A percentile compares a stretch with the other conserved stretches of the same genome.
These are phyloP conservation scores for Ceriagrion tenellum DNA, from an alignment of 2,888 invertebrate species.

Conservation along the genomic window DNA sequence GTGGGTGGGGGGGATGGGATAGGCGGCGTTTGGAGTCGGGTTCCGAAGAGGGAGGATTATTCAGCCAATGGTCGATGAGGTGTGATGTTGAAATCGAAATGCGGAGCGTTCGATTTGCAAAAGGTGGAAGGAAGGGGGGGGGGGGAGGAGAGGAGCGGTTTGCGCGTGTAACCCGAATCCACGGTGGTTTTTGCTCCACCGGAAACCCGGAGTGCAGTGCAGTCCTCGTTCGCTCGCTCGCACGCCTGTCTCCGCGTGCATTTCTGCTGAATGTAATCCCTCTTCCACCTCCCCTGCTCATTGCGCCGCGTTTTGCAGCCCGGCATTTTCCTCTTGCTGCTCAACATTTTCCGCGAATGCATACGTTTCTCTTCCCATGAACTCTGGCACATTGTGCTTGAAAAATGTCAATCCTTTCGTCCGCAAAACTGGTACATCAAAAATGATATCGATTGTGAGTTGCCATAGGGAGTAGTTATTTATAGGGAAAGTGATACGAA, in stretches of 20 bases:
- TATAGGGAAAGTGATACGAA: too few species aligned
- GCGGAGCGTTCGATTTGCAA: not conserved
- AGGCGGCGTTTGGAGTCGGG: not conserved
- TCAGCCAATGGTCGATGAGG: constrained; percentile 31
- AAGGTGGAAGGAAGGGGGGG: not conserved
- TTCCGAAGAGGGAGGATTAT: not conserved
- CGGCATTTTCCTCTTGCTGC: not conserved
- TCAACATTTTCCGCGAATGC: not conserved
- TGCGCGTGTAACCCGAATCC: not conserved
- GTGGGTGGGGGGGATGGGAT: not conserved
- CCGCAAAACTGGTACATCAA: too few species aligned
- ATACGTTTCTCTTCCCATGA: not conserved
- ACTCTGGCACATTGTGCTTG: too few species aligned
- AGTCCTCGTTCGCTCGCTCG: not conserved
- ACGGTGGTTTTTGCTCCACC: not conserved
- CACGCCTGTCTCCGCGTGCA: not conserved
- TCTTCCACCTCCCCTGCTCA: not conserved
- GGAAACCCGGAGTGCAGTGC: not conserved
- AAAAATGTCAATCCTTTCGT: too few species aligned
- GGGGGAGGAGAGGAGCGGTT: not conserved
- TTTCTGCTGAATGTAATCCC: not conserved
- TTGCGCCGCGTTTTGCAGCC: not conserved
- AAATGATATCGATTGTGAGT: too few species aligned
- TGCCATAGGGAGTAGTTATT: too few species aligned
- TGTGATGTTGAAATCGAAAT: constrained; percentile 28